These are phyloP conservation scores for Corythornis vintsioides DNA, from an alignment of 2,113 vertebrate genomes.

Conservation along the genomic window DNA sequence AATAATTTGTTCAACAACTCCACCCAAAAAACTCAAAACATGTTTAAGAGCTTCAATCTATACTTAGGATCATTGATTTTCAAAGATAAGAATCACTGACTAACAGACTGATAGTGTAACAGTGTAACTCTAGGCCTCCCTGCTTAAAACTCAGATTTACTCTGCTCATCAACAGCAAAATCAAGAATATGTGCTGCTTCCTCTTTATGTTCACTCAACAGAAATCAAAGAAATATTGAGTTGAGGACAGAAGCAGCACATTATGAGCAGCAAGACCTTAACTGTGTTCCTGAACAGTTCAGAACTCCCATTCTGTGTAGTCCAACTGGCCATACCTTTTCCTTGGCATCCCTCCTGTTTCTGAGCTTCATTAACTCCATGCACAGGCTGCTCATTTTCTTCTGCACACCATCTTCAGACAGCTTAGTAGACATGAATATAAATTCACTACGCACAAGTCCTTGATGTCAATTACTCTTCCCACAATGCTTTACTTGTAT, in stretches of 20 bases:
- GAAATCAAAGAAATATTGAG: not conserved
- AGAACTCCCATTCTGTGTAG: not conserved
- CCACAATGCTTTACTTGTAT: not conserved
- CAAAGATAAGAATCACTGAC: not conserved
- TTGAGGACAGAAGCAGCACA: not conserved
- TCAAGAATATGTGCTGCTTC: not conserved
- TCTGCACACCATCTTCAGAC: conserved; percentile 88
- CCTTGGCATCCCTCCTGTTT: conserved; percentile 85
- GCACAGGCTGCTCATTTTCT: conserved; percentile 86
- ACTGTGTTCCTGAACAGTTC: not conserved
- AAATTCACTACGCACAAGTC: not conserved
- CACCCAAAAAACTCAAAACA: rapidly evolving
- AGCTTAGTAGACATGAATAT: conserved; percentile 70
- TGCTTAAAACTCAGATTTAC: not conserved
- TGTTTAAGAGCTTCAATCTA: not conserved
- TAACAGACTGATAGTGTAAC: not conserved
- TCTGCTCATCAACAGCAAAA: not conserved
- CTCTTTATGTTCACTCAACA: not conserved
- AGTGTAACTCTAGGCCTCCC: not conserved
- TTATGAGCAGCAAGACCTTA: not conserved
- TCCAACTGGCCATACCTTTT: conserved; percentile 70
- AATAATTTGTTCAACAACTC: not conserved
- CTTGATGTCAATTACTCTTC: not conserved
- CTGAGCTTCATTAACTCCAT: conserved; percentile 90
- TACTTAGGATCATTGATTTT: not conserved